phyloP scores from a whole-genome alignment of 2,113 vertebrate genomes.

The Sander vitreus region DNA sequence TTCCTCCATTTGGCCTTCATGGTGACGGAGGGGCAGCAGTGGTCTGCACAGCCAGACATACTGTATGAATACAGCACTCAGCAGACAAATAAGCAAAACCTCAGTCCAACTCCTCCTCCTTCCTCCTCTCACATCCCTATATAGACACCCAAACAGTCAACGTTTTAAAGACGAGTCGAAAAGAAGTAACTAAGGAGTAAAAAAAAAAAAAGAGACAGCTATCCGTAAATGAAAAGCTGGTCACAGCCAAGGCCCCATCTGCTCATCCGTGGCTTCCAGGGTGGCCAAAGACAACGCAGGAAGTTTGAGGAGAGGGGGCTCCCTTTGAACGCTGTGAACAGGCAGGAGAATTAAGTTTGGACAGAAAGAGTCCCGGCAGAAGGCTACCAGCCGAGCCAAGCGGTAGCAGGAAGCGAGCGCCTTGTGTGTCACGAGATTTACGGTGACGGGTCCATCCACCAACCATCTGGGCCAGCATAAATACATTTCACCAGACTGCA shows the following conservation, averaged over 20 bases:
- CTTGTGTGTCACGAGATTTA: slow-evolving; percentile 77
- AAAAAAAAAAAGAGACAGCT: slow-evolving; percentile 71
- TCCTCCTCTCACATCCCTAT: slow-evolving; percentile 53
- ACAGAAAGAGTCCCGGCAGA: slow-evolving; percentile 64
- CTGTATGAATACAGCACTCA: slow-evolving; percentile 36
- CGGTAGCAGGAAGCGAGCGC: slow-evolving; percentile 72
- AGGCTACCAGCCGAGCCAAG: slow-evolving; percentile 67
- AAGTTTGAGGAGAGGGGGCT: slow-evolving; percentile 73
- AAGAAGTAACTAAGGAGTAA: slow-evolving; percentile 55
- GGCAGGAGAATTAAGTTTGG: slow-evolving; percentile 59
- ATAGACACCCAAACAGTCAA: slow-evolving; percentile 57
- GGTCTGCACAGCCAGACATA: slow-evolving; percentile 33
- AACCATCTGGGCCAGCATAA: slow-evolving; percentile 68
- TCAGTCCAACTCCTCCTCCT: slow-evolving; percentile 54
- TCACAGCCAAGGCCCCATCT: slow-evolving; percentile 75
- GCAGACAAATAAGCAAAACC: slow-evolving; percentile 49
- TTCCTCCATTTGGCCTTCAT: slow-evolving; percentile 45
- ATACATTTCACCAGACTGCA: slow-evolving; percentile 56
- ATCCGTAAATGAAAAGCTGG: slow-evolving; percentile 43
- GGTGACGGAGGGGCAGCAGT: slow-evolving; percentile 55
- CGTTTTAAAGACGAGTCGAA: slow-evolving; percentile 42
- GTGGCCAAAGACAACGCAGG: slow-evolving; percentile 61
- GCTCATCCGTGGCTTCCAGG: slow-evolving; percentile 74
- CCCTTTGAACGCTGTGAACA: slow-evolving; percentile 58
- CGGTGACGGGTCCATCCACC: slow-evolving; percentile 69